These are phyloP conservation scores for Peromyscus attwateri DNA, from an alignment of 2,797 vertebrate species.

Conservation along the genomic window DNA sequence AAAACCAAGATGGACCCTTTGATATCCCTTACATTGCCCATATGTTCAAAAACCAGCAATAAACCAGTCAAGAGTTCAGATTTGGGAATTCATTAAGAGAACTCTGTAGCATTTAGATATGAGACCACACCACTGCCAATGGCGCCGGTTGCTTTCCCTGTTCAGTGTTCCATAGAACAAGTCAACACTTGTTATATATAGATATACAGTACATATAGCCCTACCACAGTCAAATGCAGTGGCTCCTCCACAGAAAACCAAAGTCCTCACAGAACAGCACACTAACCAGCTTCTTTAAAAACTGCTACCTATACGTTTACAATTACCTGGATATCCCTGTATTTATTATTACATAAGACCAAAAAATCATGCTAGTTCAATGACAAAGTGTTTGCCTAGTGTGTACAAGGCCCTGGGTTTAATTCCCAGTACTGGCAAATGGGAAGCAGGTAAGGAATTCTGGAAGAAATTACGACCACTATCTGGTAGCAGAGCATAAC, in stretches of 20 bases:
- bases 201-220: neutral
- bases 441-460: neutral
- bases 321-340: neutral
- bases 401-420: neutral
- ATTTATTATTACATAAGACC: slow-evolving; percentile 20
- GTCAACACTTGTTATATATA: neutral
- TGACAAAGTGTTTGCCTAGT: neutral
- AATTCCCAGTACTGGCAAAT: neutral
- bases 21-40: slow-evolving; percentile 8
- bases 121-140: neutral
- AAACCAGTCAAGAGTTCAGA: neutral
- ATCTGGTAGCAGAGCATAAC: neutral
- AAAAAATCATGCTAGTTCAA: neutral
- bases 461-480: neutral
- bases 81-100: neutral
- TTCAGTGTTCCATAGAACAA: neutral
- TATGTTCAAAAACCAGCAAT: slow-evolving; percentile 22
- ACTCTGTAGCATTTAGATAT: neutral
- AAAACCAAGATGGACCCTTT: slow-evolving; percentile 1
- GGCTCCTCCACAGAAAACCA: neutral
- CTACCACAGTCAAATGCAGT: neutral
- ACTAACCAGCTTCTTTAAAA: neutral
- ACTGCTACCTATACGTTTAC: neutral
- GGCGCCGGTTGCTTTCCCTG: neutral
- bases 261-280: neutral